phyloP scores from a whole-genome alignment of 2,113 vertebrate genomes.

The Hydrolagus affinis region DNA sequence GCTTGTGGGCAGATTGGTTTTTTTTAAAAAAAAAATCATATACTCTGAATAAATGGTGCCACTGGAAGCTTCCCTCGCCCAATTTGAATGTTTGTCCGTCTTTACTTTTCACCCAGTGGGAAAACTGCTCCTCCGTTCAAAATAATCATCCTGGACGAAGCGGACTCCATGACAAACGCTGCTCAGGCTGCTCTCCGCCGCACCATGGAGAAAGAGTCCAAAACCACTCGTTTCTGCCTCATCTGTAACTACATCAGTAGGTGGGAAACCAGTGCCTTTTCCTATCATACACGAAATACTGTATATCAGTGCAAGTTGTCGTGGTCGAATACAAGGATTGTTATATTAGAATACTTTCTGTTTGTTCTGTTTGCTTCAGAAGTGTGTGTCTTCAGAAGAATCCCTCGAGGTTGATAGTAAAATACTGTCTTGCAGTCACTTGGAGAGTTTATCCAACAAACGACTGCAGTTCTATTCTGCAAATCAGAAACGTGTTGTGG shows the following conservation, averaged over 20 bases:
- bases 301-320: no score
- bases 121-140: constrained; percentile 91
- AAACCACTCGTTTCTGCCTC: constrained; percentile 93
- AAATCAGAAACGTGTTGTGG: no score
- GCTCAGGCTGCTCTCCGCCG: constrained; percentile 90
- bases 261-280: constrained; percentile 45
- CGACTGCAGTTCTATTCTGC: no score
- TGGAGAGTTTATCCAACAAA: no score
- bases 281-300: no score
- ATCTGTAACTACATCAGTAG: constrained; percentile 97
- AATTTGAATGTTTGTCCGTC: background rate
- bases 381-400: no score
- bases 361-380: no score
- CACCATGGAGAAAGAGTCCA: constrained; percentile 96
- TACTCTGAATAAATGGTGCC: background rate
- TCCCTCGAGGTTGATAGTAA: no score
- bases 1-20: background rate
- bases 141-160: constrained; percentile 95
- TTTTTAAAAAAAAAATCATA: background rate
- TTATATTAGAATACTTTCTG: no score
- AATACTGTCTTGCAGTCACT: no score
- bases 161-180: constrained; percentile 89
- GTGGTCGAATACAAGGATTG: no score
- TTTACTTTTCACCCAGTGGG: constrained; percentile 57
- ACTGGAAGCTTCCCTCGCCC: background rate